Percentiles rank a stretch among this genome's conserved stretches.
phyloP scores from a whole-genome alignment of 2,797 vertebrate species.

The Premnoplex brunnescens region DNA sequence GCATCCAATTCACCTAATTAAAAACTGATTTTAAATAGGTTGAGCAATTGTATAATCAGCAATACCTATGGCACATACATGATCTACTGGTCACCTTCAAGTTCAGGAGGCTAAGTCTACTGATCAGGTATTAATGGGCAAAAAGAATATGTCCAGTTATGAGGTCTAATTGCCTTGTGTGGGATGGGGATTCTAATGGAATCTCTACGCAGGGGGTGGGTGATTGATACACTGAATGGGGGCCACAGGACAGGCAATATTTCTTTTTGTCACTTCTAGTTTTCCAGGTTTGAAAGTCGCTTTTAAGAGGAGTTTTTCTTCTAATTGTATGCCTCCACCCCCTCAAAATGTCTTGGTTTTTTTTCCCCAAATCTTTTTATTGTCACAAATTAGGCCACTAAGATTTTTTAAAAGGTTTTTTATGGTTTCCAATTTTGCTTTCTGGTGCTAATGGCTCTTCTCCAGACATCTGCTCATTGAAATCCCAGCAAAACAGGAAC shows the following conservation, averaged over 20 bases:
- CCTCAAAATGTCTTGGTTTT: background rate
- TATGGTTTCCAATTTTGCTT: background rate
- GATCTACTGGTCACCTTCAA: background rate
- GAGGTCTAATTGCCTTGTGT: background rate
- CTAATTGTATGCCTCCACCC: background rate
- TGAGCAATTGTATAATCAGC: background rate
- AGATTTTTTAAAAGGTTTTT: background rate
- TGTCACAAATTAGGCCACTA: background rate
- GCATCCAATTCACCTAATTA: background rate
- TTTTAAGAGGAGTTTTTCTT: background rate
- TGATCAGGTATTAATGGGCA: background rate
- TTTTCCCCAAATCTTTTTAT: background rate
- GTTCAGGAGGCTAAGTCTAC: background rate
- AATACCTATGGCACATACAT: background rate
- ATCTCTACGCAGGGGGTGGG: rapidly evolving
- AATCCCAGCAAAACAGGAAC: background rate
- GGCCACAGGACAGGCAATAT: background rate
- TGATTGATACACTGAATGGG: background rate
- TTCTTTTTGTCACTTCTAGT: background rate
- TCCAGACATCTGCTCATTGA: background rate
- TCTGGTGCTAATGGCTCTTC: background rate
- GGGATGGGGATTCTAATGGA: background rate
- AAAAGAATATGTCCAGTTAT: background rate
- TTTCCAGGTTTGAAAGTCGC: background rate
- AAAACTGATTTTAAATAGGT: background rate